phyloP scores from a whole-genome alignment of 2,113 vertebrate species.

The Saccopteryx bilineata region DNA sequence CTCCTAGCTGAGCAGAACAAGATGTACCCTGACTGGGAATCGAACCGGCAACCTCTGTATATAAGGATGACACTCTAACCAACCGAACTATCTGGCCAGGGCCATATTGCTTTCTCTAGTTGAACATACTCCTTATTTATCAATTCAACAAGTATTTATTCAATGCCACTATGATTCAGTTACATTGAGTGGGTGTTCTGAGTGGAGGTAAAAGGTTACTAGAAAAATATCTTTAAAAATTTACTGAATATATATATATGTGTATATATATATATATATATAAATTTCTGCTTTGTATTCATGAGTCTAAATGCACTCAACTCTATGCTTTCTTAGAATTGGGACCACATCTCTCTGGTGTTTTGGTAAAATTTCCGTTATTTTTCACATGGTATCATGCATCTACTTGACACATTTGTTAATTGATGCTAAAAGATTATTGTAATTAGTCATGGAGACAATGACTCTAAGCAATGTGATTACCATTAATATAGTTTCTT shows the following conservation, averaged over 20 bases:
- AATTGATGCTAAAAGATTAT: background rate
- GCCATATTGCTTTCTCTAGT: background rate
- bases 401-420: background rate
- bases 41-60: too few relatives aligned
- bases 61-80: too few relatives aligned
- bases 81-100: too few relatives aligned
- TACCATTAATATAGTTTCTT: background rate
- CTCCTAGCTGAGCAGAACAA: conserved; percentile 5
- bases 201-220: background rate
- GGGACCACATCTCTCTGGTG: background rate
- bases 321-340: background rate
- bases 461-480: background rate
- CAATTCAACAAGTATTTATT: background rate
- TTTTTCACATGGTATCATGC: background rate
- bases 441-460: background rate
- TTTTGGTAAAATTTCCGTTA: background rate
- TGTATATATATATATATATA: background rate
- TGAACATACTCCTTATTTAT: background rate
- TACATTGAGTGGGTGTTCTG: background rate
- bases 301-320: background rate
- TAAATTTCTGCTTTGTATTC: background rate
- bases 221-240: conserved; percentile 3
- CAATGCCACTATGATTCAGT: background rate
- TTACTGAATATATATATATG: background rate
- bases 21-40: background rate